Evolutionary conservation across 2,113 vertebrate genomes (phyloP), one percentile per base, ranked within the genome.

Genomic region (Aythya baeri): DNA sequence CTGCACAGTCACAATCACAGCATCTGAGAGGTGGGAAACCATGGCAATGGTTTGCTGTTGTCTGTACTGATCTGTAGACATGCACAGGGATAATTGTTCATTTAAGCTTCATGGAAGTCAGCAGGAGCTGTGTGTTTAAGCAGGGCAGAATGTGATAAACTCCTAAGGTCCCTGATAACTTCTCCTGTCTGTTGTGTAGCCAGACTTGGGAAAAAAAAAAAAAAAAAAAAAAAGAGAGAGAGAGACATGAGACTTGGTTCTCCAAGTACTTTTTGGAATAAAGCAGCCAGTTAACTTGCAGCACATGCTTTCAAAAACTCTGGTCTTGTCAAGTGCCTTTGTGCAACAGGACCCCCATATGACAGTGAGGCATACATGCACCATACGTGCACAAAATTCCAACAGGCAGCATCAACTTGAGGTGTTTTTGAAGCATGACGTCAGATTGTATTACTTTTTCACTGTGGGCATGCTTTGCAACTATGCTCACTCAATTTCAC

Each of bases 321-420:
- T 57, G 31, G 11, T 58, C 41, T 32, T 84, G 66, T 34, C 65
- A 79, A 86, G 10, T 52, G 25, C 18, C 20, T 32, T 27, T 38
- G 23, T 3, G 0, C 29, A 65, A 36, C 1, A 55, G 29, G 52
- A 84, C 29, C 22, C 43, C 5, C 9, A 34, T 50, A 13, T 0
- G 32, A 46, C 34, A 14, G 9, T 17, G 65, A 66, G 49, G 27
- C 7, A 4, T n/a, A 25, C 6, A 2, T 18, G 4, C 0, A 1
- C 62, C 38, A 0, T 13, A 29, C 0, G 0, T 43, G 50, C 41
- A 76, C 31, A 80, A 27, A 79, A 72, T 81, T 67, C 66, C 54
- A 59, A 16, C 0, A 70, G 75, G 65, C 34, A 88, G 43, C 36
- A 83, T 36, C 61, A 54, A 50, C 2, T 90, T 31, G 36, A 78